These are phyloP conservation scores for Diplolepis rosae DNA, from an alignment of 2,888 invertebrate species.

Conservation along the genomic window DNA sequence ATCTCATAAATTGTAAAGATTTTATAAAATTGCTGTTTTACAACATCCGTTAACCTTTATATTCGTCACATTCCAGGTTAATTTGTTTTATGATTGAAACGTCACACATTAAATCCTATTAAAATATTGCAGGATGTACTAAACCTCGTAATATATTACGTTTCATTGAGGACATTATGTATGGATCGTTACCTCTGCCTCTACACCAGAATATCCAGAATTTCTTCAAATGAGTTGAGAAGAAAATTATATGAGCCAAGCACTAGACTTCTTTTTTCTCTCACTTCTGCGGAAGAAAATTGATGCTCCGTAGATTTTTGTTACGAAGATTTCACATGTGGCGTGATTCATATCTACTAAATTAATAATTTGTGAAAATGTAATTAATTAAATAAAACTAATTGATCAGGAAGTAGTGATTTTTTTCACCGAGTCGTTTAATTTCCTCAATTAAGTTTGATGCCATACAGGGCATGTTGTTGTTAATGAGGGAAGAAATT, in stretches of 20 bases:
- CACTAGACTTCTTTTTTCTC: neutral
- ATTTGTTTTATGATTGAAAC: slow-evolving; percentile 4
- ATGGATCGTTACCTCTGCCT: neutral
- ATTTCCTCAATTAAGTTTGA: neutral
- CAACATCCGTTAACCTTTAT: neutral
- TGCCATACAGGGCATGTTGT: neutral
- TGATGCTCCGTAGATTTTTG: too few species aligned
- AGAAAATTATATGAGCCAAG: neutral
- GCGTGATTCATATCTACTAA: too few species aligned
- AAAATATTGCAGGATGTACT: neutral
- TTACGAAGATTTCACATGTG: too few species aligned
- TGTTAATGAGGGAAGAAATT: slow-evolving; percentile 17
- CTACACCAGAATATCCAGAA: neutral
- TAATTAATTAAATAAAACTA: too few species aligned
- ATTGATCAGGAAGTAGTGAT: neutral
- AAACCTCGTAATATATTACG: neutral
- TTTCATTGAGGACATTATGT: slow-evolving; percentile 12
- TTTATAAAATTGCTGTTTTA: neutral
- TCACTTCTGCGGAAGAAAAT: too few species aligned
- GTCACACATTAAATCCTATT: neutral
- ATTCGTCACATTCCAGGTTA: slow-evolving; percentile 1
- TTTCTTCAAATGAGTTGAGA: neutral
- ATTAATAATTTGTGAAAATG: too few species aligned
- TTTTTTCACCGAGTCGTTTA: neutral
- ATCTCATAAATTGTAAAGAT: neutral